Percentiles rank a stretch among this genome's conserved stretches.
Conservation (phyloP, 2,113 vertebrate species). For the Terrapene triunguis region DNA sequence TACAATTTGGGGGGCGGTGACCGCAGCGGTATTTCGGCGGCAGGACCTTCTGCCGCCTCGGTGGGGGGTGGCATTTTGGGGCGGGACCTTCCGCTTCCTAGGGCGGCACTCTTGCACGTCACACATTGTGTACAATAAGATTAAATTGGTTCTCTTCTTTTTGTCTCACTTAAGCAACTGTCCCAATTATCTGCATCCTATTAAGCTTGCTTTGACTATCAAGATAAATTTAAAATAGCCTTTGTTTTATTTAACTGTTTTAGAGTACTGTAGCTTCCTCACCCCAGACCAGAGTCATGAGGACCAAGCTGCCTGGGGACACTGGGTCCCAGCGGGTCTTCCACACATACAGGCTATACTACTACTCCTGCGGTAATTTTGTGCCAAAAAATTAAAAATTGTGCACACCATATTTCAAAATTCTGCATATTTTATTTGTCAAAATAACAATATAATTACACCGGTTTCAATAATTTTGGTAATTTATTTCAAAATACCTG, state of each 20-base stretch:
- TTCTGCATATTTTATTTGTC: too few species aligned
- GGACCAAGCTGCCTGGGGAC: not conserved
- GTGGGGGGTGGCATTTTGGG: too few species aligned
- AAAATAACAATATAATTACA: too few species aligned
- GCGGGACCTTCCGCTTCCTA: too few species aligned
- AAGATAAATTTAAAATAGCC: conserved; percentile 57
- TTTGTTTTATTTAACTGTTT: conserved; percentile 34
- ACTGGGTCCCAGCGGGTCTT: not conserved
- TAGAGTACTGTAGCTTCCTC: not conserved
- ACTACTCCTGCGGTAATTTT: not conserved
- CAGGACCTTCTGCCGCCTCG: too few species aligned
- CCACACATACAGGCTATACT: not conserved
- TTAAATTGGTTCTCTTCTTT: conserved; percentile 44
- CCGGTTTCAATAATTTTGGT: too few species aligned
- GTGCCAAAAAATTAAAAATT: not conserved
- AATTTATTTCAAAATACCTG: too few species aligned
- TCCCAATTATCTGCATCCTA: conserved; percentile 40
- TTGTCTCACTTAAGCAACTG: conserved; percentile 45
- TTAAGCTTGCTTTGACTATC: conserved; percentile 48
- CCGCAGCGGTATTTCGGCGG: too few species aligned
- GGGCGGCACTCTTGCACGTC: not conserved
- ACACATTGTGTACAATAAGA: conserved; percentile 32
- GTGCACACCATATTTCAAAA: too few species aligned
- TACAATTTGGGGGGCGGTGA: too few species aligned
- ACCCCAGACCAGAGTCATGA: not conserved